Conservation (phyloP, 2,113 vertebrate genomes). For the Pelmatolapia mariae region DNA sequence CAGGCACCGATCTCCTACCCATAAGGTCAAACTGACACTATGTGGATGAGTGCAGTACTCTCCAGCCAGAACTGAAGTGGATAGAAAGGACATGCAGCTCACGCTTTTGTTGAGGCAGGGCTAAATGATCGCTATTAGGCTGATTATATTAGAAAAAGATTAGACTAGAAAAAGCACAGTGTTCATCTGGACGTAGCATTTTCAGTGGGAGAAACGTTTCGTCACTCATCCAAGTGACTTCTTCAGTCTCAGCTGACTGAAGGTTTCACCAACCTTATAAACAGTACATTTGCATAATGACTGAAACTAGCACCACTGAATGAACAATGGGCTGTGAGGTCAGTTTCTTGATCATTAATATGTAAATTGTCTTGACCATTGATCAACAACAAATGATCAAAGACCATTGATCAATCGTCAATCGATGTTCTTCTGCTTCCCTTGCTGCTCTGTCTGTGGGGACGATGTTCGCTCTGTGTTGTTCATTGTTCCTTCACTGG, state of each 20-base stretch:
- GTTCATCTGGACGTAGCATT: neutral
- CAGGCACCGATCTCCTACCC: constrained; percentile 30
- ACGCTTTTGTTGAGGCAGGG: neutral
- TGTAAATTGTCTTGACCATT: neutral
- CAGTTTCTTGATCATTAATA: neutral
- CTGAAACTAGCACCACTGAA: neutral
- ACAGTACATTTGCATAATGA: neutral
- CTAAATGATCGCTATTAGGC: neutral
- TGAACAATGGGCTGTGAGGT: neutral
- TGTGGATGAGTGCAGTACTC: neutral
- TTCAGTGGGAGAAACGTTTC: neutral
- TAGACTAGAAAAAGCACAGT: neutral
- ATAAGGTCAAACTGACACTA: constrained; percentile 53
- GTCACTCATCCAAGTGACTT: neutral
- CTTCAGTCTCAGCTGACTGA: too few relatives aligned
- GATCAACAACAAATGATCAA: neutral
- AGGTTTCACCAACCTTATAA: neutral
- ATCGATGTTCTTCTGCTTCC: neutral
- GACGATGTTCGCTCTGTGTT: neutral
- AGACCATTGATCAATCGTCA: neutral
- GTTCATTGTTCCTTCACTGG: neutral
- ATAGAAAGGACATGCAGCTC: neutral
- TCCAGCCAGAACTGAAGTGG: neutral
- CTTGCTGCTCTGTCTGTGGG: neutral
- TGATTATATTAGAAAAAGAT: neutral